Percentiles rank a stretch among this genome's conserved stretches.
phyloP scores from a whole-genome alignment of 2,113 vertebrate species.

The Hymenochirus boettgeri region DNA sequence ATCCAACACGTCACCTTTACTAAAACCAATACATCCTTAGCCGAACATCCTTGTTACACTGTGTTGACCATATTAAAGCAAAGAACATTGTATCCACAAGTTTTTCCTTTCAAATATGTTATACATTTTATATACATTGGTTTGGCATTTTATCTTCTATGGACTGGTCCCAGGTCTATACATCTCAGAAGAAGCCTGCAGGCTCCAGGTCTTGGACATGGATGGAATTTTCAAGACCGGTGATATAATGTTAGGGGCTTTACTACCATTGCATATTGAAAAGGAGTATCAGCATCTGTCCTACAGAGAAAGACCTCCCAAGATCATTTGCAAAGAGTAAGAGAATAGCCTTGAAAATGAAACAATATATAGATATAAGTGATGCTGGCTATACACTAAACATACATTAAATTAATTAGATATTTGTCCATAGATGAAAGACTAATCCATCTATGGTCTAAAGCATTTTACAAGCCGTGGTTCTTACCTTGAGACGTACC shows the following conservation, averaged over 20 bases:
- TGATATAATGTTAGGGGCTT: slow-evolving; percentile 4
- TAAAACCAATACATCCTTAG: too few relatives aligned
- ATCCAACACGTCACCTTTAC: too few relatives aligned
- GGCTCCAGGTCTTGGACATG: neutral
- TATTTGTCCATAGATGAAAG: too few relatives aligned
- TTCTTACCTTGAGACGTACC: too few relatives aligned
- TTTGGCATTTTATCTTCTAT: neutral
- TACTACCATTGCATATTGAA: neutral
- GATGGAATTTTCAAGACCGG: neutral
- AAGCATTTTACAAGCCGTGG: too few relatives aligned
- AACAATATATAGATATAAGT: slow-evolving; percentile 44
- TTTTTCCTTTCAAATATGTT: neutral
- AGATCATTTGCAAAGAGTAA: neutral
- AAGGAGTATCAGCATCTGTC: neutral
- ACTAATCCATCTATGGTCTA: too few relatives aligned
- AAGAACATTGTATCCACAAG: too few relatives aligned
- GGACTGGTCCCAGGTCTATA: neutral
- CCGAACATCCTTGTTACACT: too few relatives aligned
- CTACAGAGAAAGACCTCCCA: neutral
- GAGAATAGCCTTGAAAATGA: neutral
- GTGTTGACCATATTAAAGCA: too few relatives aligned
- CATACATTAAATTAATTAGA: too few relatives aligned
- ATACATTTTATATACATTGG: neutral
- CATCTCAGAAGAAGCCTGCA: neutral
- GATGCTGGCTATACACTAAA: slow-evolving; percentile 65